Evolutionary conservation across 2,113 vertebrate genomes (phyloP), one percentile per base, ranked within the genome.

Genomic region (Climacteris rufus): DNA sequence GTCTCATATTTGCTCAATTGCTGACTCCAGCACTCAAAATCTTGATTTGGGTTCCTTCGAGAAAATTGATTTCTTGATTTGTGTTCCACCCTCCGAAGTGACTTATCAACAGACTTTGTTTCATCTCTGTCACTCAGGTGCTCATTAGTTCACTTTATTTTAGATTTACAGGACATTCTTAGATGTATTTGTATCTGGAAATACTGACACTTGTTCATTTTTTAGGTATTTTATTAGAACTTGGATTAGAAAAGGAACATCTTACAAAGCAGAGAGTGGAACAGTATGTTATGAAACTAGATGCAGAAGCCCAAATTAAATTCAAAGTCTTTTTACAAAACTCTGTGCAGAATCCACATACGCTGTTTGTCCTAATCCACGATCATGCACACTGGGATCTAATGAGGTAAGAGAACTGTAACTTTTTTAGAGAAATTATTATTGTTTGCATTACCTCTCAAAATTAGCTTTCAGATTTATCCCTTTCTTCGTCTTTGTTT

Each of bases 321-420:
- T 99, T 99, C 93, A 98, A 98, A 90, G 93, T 90, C 53, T 98
- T 99, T 82, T 98, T 99, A 89, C 99, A 99, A 64, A 99, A 98
- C 94, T 98, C 99, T 40, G 97, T 98, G 94, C 98, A 98, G 95
- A 99, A 99, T 94, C 98, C 99, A 1, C 99, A 99, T 79, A 99
- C 99, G 0, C 97, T 99, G n/a, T 99, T 99, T 92, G 98, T 99
- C 88, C 97, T 99, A 52, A 98, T 99, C 90, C 99, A 99, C 19
- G 99, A 99, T 96, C 99, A 99, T 0, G 99, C 99, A 27, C 99
- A 99, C 96, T 99, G 99, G 98, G 99, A 99, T 90, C 97, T 99
- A 35, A 98, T 98, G 98, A 99, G 99, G 99, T 99, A 87, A 96
- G 94, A 50, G 39, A 39, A 70, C 44, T 69, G 18, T 30, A 53